Evolutionary conservation across 2,113 vertebrate species (phyloP).

Genomic region (Edolisoma coerulescens): DNA sequence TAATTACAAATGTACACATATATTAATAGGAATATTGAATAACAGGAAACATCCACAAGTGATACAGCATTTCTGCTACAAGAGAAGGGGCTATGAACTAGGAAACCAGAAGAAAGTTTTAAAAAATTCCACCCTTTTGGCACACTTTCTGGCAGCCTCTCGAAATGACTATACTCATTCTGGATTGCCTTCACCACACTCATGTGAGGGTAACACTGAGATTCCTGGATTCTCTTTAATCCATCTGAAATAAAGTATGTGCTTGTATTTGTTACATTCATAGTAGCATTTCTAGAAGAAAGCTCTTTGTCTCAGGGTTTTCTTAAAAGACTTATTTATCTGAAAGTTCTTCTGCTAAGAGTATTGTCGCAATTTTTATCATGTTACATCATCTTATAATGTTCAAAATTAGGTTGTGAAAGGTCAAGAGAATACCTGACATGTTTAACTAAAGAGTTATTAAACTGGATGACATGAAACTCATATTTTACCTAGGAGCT

Average conservation of each 20-base stretch:
- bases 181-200: conserved; percentile 65
- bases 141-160: conserved; percentile 50
- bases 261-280: conserved; percentile 22
- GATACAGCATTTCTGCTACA: not conserved
- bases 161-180: conserved; percentile 57
- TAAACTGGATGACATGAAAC: not conserved
- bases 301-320: conserved; percentile 23
- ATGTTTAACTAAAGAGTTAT: not conserved
- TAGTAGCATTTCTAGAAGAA: conserved; percentile 21
- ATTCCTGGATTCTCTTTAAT: conserved; percentile 66
- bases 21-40: not conserved
- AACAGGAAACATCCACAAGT: not conserved
- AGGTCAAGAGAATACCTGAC: not conserved
- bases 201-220: conserved; percentile 46
- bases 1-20: not conserved
- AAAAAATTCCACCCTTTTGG: conserved; percentile 32
- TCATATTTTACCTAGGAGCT: not conserved
- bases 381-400: not conserved
- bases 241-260: conserved; percentile 18
- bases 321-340: not conserved
- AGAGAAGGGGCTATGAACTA: not conserved
- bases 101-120: not conserved
- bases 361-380: not conserved
- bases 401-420: not conserved
- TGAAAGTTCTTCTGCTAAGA: not conserved